Conservation (phyloP, 2,113 vertebrate genomes). For the Alexandromys fortis region DNA sequence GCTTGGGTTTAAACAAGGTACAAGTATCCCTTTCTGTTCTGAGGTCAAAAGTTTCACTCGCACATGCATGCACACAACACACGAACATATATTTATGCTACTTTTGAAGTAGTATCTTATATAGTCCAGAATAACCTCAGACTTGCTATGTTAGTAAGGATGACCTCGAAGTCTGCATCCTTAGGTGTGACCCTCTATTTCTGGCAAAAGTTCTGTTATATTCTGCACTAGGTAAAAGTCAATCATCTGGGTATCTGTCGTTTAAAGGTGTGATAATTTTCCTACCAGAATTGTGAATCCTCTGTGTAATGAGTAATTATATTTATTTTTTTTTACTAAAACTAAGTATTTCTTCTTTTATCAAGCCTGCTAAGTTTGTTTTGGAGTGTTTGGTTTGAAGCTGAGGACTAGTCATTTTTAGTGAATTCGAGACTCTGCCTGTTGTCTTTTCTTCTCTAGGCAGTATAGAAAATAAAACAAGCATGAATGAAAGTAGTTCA, state of each 20-base stretch:
- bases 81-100: background rate
- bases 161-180: background rate
- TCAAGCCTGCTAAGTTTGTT: background rate
- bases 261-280: background rate
- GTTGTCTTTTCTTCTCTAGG: background rate
- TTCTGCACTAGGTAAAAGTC: constrained; percentile 5
- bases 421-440: background rate
- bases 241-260: background rate
- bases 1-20: background rate
- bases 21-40: background rate
- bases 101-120: background rate
- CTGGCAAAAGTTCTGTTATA: background rate
- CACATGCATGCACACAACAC: background rate
- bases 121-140: background rate
- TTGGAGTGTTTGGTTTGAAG: background rate
- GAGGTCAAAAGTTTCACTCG: background rate
- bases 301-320: background rate
- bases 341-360: background rate
- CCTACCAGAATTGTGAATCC: background rate
- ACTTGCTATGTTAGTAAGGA: background rate
- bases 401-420: background rate
- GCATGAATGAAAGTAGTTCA: background rate
- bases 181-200: background rate
- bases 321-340: constrained; percentile 13
- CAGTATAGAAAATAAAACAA: background rate